Evolutionary conservation across 2,888 invertebrate species (phyloP).

Genomic region (Ennomos erosarius): DNA sequence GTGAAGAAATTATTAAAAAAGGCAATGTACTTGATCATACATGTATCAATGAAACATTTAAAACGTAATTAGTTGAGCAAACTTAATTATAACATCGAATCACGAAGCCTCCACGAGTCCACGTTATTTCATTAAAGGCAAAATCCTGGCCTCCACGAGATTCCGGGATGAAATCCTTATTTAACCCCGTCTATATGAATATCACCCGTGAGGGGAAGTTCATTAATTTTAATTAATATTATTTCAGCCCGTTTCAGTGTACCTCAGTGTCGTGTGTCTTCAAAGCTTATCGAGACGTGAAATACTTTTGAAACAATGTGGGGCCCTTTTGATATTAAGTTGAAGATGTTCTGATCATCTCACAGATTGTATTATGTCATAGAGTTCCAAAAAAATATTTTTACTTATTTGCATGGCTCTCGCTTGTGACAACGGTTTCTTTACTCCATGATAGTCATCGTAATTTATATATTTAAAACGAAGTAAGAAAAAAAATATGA

Average conservation of each 20-base stretch:
- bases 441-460: no score
- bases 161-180: conserved; percentile 31
- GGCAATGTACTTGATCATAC: not conserved
- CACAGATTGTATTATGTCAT: no score
- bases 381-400: no score
- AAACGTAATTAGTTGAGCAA: no score
- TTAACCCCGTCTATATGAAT: conserved; percentile 33
- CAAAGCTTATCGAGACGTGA: conserved; percentile 16
- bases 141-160: conserved; percentile 27
- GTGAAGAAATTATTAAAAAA: conserved; percentile 2
- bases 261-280: conserved; percentile 19
- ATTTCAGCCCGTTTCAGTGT: conserved; percentile 21
- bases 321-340: not conserved
- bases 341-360: not conserved
- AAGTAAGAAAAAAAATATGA: no score
- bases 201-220: conserved; percentile 26
- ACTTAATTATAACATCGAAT: no score
- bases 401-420: no score
- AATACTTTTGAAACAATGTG: conserved; percentile 18
- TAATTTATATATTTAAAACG: no score
- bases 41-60: no score
- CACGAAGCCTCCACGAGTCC: not conserved
- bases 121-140: conserved; percentile 29
- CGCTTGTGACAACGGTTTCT: no score
- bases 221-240: conserved; percentile 39